Evolutionary conservation across 1,140 invertebrate species (phyloP), one percentile per base, ranked within the genome.

Genomic region (Dendrolimus punctatus): DNA sequence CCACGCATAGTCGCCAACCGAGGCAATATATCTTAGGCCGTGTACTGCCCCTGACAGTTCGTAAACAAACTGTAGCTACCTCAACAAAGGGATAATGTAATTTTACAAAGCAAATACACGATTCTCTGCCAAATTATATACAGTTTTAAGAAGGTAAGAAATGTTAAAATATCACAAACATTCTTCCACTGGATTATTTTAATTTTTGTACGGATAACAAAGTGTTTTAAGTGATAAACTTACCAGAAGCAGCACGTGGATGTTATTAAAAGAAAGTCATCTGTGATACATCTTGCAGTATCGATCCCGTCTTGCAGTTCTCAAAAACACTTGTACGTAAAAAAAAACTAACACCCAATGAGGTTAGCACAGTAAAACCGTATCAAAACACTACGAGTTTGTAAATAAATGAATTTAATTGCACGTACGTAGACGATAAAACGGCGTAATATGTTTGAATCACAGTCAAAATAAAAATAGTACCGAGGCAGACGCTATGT

Each of bases 11-110:
- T 86, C 83, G 80, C 83, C 83, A 84, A 81, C 83, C 80, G 80
- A 80, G 81, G 81, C 83, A 85, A 86, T 86, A 86, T 86, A 86
- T 86, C 83, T 86, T 86, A 80, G 76, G 80, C 80, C 78, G 83
- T 86, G 74, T 83, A 83, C 80, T 86, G 80, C 64, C 80, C 80
- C 80, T 86, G 83, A 86, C 83, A 86, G 80, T 85, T 86, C 80
- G 83, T 86, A 86, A 86, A 86, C 83, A 86, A 86, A 86, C 80
- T 80, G 80, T 74, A 80, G 73, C 80, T 86, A 82, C 83, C 80
- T 76, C 80, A 84, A 86, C 80, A 83, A 80, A 74, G 76, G 67
- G 61, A 57, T 47, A 66, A 53, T 65, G 66, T 54, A 63, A 64
- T 64, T 75, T 71, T 68, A 39, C 46, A 53, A 36, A 44, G 50